Percentiles rank a stretch among this genome's conserved stretches.
These are phyloP conservation scores for Drosophila virilis DNA, from an alignment of 1,140 invertebrate species.

Conservation along the genomic window DNA sequence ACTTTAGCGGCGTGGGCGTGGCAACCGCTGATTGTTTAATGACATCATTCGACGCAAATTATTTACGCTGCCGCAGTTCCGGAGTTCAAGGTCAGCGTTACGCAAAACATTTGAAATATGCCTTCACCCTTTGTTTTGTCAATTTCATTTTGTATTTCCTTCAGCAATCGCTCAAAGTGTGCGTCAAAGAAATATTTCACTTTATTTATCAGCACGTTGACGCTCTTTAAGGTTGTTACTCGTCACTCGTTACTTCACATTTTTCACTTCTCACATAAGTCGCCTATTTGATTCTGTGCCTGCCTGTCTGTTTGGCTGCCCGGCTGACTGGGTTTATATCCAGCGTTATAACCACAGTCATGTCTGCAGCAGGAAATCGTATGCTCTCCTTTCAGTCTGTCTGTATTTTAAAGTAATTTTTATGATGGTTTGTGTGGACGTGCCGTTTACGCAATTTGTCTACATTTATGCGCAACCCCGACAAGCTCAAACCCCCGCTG, in stretches of 20 bases:
- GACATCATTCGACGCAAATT: constrained; percentile 45
- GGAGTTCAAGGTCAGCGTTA: constrained; percentile 15
- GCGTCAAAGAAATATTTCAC: too few species aligned
- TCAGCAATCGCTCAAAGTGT: too few species aligned
- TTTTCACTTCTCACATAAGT: not conserved
- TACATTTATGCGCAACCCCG: constrained; percentile 37
- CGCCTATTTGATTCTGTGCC: not conserved
- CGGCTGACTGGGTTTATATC: not conserved
- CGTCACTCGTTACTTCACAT: not conserved
- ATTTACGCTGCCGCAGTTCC: constrained; percentile 9
- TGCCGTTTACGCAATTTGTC: constrained; percentile 62
- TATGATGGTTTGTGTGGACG: constrained; percentile 49
- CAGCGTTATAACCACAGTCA: constrained; percentile 2
- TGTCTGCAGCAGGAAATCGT: constrained; percentile 34
- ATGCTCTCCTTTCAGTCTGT: constrained; percentile 1
- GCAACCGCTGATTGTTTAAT: constrained; percentile 42
- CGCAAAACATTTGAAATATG: constrained; percentile 18
- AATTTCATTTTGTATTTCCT: not conserved
- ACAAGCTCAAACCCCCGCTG: not conserved
- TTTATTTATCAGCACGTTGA: too few species aligned
- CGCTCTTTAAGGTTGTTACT: constrained; percentile 10
- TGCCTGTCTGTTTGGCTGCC: not conserved
- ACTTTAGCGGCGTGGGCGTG: constrained; percentile 20
- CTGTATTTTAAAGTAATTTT: constrained; percentile 54
- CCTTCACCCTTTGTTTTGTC: not conserved